Percentiles rank a stretch among this genome's conserved stretches.
These are phyloP conservation scores for Galerucella calmariensis DNA, from an alignment of 2,888 invertebrate genomes.

Conservation along the genomic window DNA sequence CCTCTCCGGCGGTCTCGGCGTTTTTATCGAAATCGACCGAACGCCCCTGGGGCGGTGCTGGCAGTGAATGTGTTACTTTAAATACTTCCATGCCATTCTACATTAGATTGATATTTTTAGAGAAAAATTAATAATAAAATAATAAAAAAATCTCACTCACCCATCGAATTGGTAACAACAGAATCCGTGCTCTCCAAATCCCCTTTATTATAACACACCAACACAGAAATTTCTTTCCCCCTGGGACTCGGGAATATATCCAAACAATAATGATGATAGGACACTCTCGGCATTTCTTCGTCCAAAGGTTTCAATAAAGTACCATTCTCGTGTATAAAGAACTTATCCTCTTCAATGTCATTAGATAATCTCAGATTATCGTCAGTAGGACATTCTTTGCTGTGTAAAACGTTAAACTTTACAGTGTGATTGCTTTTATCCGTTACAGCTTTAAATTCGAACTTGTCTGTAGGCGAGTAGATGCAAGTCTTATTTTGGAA, in stretches of 20 bases:
- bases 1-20: no score
- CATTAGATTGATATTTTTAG: no score
- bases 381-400: constrained; percentile 33
- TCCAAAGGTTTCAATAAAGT: constrained; percentile 43
- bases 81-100: no score
- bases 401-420: constrained; percentile 43
- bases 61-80: no score
- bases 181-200: constrained; percentile 16
- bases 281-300: constrained; percentile 22
- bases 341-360: constrained; percentile 28
- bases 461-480: constrained; percentile 23
- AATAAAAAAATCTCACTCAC: background rate
- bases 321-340: constrained; percentile 47
- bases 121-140: no score
- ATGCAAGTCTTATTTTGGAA: constrained; percentile 39
- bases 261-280: constrained; percentile 44
- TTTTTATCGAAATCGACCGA: no score
- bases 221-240: constrained; percentile 31
- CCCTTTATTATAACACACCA: constrained; percentile 37
- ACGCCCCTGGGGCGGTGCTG: no score
- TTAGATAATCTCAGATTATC: constrained; percentile 40
- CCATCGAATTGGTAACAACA: background rate
- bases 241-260: constrained; percentile 32
- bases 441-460: constrained; percentile 40
- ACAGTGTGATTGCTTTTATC: constrained; percentile 32